Base-by-base conservation (phyloP, 2,888 invertebrate species). In the Terebella lapidaria region DNA sequence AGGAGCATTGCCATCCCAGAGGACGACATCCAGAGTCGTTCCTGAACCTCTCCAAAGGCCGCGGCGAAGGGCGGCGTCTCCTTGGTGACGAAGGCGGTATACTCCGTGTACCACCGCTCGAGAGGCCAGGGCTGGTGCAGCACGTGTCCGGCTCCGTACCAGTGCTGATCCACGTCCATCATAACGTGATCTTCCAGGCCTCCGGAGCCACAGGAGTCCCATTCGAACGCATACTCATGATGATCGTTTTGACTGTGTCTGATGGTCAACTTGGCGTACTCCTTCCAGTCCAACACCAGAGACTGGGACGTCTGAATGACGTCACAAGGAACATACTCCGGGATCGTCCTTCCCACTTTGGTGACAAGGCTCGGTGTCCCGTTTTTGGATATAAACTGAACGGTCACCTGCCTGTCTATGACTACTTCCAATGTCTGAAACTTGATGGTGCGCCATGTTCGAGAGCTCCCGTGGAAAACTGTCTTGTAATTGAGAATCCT, bases 1-100 rank as follows among this genome's bases (percentile, higher is more conserved):
- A 89, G 85, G 70, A 84, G 85, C 53, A 90, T 79, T 70, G 87
- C 88, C 82, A 0, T 90, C 90, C 20, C 81, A 83, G 0, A 89
- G 5, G 53, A 87, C 67, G 86, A 88, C 22, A 91, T 80, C 89
- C 82, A 83, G 59, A 78, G 79, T 10, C 80, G 72, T 61, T 59
- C 59, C 59, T 28, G 46, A 3, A 27, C 22, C 10, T 22, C 28
- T 1, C 59, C 59, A 30, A 47, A 59, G 27, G 5, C 5, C 5
- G 27, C 28, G 15, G 10, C 28, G 18, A 49, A 22, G 18, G 49
- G 49, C 5, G 5, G 5, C 18, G 18, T 10, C 24, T 49, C 49
- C 49, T 22, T 22, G 18, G 49, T 49, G 5, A 49, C 24, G 22
- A 10, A 49, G 49, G 49, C 49, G 18, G 18, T 24, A 15, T n/a